These are phyloP conservation scores for Dicycla oo DNA, from an alignment of 2,888 invertebrate species.

Conservation along the genomic window DNA sequence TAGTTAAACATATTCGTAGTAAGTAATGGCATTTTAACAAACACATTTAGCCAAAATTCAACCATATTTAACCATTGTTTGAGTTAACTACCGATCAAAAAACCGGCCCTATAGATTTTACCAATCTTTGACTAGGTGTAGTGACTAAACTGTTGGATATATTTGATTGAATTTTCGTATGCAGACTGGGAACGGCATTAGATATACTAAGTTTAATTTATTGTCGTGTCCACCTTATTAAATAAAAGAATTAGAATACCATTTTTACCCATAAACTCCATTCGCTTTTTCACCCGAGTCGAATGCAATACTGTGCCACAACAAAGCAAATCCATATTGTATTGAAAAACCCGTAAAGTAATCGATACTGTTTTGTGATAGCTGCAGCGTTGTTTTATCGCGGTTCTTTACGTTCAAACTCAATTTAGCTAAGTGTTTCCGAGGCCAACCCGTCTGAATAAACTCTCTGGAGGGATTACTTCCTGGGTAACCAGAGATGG, in stretches of 20 bases:
- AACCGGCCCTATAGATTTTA: too few species aligned
- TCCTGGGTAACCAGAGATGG: constrained; percentile 31
- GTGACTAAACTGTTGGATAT: too few species aligned
- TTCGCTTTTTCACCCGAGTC: background rate
- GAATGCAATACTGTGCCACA: background rate
- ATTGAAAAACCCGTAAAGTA: constrained; percentile 26
- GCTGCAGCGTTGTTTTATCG: constrained; percentile 34
- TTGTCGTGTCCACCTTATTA: too few species aligned
- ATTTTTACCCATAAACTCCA: background rate
- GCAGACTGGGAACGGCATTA: too few species aligned
- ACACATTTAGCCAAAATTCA: too few species aligned
- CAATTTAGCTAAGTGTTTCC: constrained; percentile 55
- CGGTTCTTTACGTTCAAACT: constrained; percentile 32
- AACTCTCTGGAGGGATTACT: constrained; percentile 26
- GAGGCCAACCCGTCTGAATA: constrained; percentile 30
- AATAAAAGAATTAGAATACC: background rate
- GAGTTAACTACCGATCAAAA: too few species aligned
- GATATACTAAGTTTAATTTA: too few species aligned
- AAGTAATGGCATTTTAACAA: too few species aligned
- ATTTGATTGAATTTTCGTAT: too few species aligned
- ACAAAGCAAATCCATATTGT: constrained; percentile 13
- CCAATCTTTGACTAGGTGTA: too few species aligned
- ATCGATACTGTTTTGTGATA: constrained; percentile 13
- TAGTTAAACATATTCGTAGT: too few species aligned
- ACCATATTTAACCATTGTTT: too few species aligned